Base-by-base conservation (phyloP, 2,113 vertebrate species). In the Oncorhynchus kisutch region DNA sequence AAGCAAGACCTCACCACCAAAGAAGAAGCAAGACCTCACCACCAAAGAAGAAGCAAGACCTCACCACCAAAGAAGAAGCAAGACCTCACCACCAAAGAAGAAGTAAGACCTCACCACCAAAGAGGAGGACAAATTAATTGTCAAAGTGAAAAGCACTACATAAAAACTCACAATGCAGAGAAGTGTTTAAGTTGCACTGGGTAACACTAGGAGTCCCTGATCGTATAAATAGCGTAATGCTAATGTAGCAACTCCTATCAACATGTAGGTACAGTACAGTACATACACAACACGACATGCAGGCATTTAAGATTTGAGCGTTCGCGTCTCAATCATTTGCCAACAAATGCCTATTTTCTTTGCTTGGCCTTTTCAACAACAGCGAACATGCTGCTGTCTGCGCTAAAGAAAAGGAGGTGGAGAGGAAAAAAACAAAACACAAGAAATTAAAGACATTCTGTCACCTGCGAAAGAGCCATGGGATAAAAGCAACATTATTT, bases 401-500 rank as follows among this genome's bases (percentile, higher is more conserved):
- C 59, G 51, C 14, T 65, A 51, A 73, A 22, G 22, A 70, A 67
- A 57, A 64, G 24, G 29, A 29, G 9, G 2, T 11, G 39, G 20
- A 16, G 48, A 67, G 34, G 57, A 73, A 51, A 20, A 20, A 25
- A 69, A 81, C 67, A 69, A 65, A 76, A 69, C 49, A 78, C 76
- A 81, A 27, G 18, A 59, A 73, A 78, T 65, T 79, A 75, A 73
- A 82, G 34, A 73, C 57, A 31, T 70, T 72, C 78, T 79, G 83
- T 73, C 73, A 84, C 80, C 78, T 71, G 74, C 70, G 29, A 69
- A 76, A 75, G 78, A 67, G 48, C 66, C 34, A 67, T 27, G 22
- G 80, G 84, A 79, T 75, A 81, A 88, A 89, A 84, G 82, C 75
- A 77, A 81, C 74, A 87, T 86, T 76, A 71, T 84, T 85, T 71